Conservation (phyloP, 2,888 invertebrate species). For the Trachelus troglodyta region DNA sequence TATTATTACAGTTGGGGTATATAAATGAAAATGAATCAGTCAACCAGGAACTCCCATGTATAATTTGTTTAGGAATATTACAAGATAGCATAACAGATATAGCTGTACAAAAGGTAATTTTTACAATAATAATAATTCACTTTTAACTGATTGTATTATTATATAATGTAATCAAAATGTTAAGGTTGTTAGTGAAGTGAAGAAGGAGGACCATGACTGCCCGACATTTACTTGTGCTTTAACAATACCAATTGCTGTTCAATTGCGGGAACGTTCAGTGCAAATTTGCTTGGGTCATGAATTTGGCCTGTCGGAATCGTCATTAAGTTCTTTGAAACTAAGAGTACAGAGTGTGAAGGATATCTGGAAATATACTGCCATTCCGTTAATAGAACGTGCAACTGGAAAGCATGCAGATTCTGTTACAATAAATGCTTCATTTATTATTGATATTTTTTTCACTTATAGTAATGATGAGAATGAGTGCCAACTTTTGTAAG, state of each 20-base stretch:
- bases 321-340: conserved; percentile 30
- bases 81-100: conserved; percentile 70
- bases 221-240: conserved; percentile 76
- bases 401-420: conserved; percentile 71
- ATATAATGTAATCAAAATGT: not conserved
- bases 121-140: conserved; percentile 31
- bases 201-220: conserved; percentile 71
- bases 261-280: conserved; percentile 76
- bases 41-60: conserved; percentile 71
- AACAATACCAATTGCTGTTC: conserved; percentile 76
- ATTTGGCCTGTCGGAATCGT: conserved; percentile 63
- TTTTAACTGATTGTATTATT: conserved; percentile 2
- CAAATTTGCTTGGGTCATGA: conserved; percentile 70
- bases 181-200: conserved; percentile 37
- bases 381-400: conserved; percentile 70
- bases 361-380: conserved; percentile 81
- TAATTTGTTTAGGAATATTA: conserved; percentile 79
- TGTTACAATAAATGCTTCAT: conserved; percentile 69
- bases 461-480: conserved; percentile 69
- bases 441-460: conserved; percentile 71
- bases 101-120: conserved; percentile 68
- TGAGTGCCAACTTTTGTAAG: conserved; percentile 72
- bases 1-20: conserved; percentile 40
- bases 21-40: conserved; percentile 58
- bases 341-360: conserved; percentile 71